Base-by-base conservation (phyloP, 2,888 invertebrate genomes). In the Eledona agricola region DNA sequence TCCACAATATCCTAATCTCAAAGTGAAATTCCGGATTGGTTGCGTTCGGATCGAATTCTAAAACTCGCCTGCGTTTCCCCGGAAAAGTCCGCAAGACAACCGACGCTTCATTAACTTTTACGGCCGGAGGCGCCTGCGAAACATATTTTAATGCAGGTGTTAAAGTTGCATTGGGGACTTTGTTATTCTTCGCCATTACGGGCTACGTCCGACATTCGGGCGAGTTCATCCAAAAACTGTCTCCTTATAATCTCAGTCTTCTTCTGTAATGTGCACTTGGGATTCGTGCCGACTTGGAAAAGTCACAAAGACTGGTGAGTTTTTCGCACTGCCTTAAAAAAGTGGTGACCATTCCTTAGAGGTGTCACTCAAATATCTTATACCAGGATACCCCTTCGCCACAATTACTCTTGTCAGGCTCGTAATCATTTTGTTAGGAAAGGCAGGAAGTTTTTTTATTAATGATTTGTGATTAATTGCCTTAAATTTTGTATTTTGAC, bases 261-360 rank as follows among this genome's bases (percentile, higher is more conserved):
- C 32, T 46, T 46, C 28, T 32, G 34, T 46, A 46, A 46, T 46
- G 45, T 46, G 34, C 45, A 46, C 34, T 46, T 16, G 45, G 34
- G 45, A 46, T 32, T 46, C 34, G 25, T 17, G 23, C 34, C 20
- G 23, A 46, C n/a, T n/a, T n/a, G n/a, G n/a, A n/a, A n/a, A n/a
- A n/a, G n/a, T n/a, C n/a, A n/a, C n/a, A n/a, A n/a, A n/a, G n/a
- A n/a, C n/a, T n/a, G n/a, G n/a, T n/a, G n/a, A n/a, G n/a, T n/a
- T n/a, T n/a, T n/a, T n/a, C n/a, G n/a, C n/a, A n/a, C n/a, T n/a
- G n/a, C n/a, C n/a, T n/a, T n/a, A n/a, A n/a, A n/a, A n/a, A n/a
- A n/a, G n/a, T n/a, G n/a, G n/a, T n/a, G n/a, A n/a, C n/a, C n/a
- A n/a, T n/a, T n/a, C n/a, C n/a, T n/a, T n/a, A n/a, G n/a, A n/a